These are phyloP conservation scores for Callorhinus ursinus DNA, from an alignment of 2,113 vertebrate genomes.

Conservation along the genomic window DNA sequence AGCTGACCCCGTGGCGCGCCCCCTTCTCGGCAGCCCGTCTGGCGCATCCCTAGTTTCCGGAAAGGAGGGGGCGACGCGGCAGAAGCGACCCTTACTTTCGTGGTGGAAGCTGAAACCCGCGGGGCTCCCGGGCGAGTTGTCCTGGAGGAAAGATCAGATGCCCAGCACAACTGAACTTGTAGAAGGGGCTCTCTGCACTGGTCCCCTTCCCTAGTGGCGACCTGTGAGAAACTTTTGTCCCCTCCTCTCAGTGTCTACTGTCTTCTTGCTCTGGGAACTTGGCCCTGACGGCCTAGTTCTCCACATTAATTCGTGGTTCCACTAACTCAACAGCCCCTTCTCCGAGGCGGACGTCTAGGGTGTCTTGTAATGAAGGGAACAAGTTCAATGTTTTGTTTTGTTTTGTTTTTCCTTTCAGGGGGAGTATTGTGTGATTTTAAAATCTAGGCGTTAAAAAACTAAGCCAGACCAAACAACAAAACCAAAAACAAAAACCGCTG, in stretches of 20 bases:
- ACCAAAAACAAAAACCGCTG: background rate
- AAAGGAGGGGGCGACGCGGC: background rate
- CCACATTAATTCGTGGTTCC: background rate
- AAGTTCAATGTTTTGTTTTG: background rate
- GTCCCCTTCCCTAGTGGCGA: background rate
- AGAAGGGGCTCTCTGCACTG: background rate
- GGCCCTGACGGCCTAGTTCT: background rate
- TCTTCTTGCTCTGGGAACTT: background rate
- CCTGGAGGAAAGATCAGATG: background rate
- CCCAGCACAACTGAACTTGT: background rate
- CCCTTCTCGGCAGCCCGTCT: background rate
- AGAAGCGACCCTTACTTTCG: background rate
- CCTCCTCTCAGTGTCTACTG: background rate
- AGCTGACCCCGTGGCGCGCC: background rate
- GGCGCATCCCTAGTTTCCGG: background rate
- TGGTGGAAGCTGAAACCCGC: background rate
- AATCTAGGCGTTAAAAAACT: background rate
- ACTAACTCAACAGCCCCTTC: background rate
- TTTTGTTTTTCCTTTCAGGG: background rate
- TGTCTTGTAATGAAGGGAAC: background rate
- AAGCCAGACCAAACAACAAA: constrained; percentile 29
- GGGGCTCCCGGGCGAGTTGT: background rate
- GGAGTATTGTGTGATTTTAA: background rate
- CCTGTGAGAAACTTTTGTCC: background rate
- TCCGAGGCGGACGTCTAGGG: background rate